Base-by-base conservation (phyloP, 2,113 vertebrate species). In the Seriola quinqueradiata region DNA sequence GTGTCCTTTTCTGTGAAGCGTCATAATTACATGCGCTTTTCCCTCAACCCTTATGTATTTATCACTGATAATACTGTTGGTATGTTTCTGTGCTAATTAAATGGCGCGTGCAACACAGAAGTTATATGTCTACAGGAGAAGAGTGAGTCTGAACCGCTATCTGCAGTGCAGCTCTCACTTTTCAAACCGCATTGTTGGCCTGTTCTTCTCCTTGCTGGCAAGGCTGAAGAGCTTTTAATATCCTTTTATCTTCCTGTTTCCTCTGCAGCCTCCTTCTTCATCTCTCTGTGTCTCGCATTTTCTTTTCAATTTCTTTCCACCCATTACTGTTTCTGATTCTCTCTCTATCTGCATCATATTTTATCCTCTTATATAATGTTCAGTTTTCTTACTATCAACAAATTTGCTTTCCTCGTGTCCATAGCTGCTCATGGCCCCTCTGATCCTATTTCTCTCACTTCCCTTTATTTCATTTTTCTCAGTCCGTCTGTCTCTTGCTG, bases 81-180 rank as follows among this genome's bases (percentile, higher is more conserved):
- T 11, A 13, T 71, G 25, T 73, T 72, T 68, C 68, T 10, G 7
- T 10, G 21, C 44, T 75, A 32, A 69, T 86, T 80, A 72, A 84
- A 76, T 25, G 57, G 17, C 50, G 21, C 64, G 60, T 54, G 14
- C 66, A 68, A 48, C 58, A 19, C 14, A 67, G 55, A 72, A 57
- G 57, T 75, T 40, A 55, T 14, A 38, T 80, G 79, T 50, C 38
- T 38, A 38, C 38, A 48, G 74, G 77, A 79, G 70, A 55, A 28
- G 34, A 76, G 68, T 81, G 70, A 76, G 14, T 21, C 66, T 25
- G 44, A 79, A 25, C 70, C 69, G 85, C 82, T 77, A 61, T 89
- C 91, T 93, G 91, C 91, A 92, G 72, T 92, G 89, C 90, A 90
- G 90, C 88, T 83, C 89, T 90, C 71, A 74, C 78, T 81, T 82